Evolutionary conservation across 2,113 vertebrate genomes (phyloP).

Genomic region (Fukomys damarensis): DNA sequence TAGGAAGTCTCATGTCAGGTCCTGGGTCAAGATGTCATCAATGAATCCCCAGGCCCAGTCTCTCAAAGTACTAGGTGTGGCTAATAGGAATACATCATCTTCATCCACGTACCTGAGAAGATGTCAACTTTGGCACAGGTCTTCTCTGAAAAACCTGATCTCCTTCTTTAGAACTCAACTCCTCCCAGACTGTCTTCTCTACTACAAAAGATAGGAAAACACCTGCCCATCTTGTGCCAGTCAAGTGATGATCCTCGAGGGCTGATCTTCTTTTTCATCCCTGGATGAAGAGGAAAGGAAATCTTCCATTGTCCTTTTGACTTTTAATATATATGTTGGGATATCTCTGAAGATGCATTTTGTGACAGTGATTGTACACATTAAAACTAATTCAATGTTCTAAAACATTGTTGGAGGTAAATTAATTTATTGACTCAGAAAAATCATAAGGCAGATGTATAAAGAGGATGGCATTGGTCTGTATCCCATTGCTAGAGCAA

Average conservation of each 20-base stretch:
- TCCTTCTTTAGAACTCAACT: neutral
- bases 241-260: neutral
- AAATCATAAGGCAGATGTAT: neutral
- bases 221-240: neutral
- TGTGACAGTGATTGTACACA: neutral
- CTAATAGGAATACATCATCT: neutral
- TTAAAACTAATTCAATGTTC: neutral
- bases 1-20: neutral
- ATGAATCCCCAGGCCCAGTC: neutral
- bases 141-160: neutral
- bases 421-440: neutral
- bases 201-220: neutral
- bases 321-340: neutral
- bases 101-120: too few species aligned
- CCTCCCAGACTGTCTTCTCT: neutral
- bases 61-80: neutral
- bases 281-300: neutral
- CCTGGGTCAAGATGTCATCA: neutral
- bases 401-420: neutral
- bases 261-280: neutral
- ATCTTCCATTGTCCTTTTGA: neutral
- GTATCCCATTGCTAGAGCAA: neutral
- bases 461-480: neutral
- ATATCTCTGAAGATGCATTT: constrained; percentile 9
- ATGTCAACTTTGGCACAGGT: too few species aligned